Percentiles rank a stretch among this genome's conserved stretches.
Conservation (phyloP, 2,797 vertebrate genomes). For the Eulemur rubriventer region DNA sequence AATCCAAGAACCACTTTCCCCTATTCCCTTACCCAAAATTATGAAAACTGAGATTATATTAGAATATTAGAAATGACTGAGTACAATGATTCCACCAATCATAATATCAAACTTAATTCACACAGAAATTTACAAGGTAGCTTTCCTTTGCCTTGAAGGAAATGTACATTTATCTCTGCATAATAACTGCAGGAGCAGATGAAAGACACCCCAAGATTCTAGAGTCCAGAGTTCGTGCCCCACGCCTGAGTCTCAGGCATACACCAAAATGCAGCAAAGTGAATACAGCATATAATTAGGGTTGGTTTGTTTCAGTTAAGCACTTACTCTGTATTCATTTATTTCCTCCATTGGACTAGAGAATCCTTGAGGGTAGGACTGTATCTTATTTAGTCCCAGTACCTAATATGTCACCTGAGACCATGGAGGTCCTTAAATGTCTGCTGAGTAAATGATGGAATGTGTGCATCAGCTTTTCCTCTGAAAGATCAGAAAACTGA, state of each 20-base stretch:
- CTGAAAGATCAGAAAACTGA: slow-evolving; percentile 56
- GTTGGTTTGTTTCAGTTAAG: neutral
- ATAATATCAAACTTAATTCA: neutral
- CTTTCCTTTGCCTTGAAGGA: neutral
- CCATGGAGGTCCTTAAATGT: neutral
- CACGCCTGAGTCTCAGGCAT: accelerated
- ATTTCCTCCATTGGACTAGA: neutral
- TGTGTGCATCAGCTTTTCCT: neutral
- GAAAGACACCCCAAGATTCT: neutral
- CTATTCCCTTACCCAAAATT: neutral
- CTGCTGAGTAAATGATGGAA: neutral
- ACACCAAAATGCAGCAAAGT: neutral
- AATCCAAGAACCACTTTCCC: neutral
- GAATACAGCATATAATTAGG: neutral
- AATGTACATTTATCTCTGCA: neutral
- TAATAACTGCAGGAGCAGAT: accelerated
- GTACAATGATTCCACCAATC: neutral
- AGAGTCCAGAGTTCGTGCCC: neutral
- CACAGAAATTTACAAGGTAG: neutral
- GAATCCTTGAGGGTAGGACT: neutral
- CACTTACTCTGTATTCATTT: neutral
- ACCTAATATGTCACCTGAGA: neutral
- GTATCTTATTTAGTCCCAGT: neutral
- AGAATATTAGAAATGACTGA: neutral
- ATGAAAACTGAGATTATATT: neutral